Conservation (phyloP, 2,888 invertebrate genomes). For the Eulithis prunata region DNA sequence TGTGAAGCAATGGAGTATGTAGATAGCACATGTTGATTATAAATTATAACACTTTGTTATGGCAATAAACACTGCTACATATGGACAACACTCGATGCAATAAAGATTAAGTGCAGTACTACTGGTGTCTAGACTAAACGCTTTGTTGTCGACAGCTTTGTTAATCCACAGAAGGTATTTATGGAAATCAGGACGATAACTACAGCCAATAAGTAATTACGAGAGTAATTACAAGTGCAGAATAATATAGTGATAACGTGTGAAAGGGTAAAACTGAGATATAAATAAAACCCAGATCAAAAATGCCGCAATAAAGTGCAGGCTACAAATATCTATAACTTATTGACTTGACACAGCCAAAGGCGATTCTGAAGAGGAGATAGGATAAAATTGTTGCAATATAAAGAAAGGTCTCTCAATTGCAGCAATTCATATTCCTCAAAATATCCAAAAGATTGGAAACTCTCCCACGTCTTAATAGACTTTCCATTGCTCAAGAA, state of each 20-base stretch:
- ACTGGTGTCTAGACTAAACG: slow-evolving; percentile 25
- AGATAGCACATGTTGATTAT: slow-evolving; percentile 49
- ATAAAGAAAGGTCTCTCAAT: slow-evolving; percentile 20
- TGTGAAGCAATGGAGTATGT: slow-evolving; percentile 34
- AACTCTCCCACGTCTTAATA: slow-evolving; percentile 51
- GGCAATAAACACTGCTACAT: slow-evolving; percentile 43
- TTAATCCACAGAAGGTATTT: slow-evolving; percentile 1
- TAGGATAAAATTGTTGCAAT: neutral
- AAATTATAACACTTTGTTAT: slow-evolving; percentile 41
- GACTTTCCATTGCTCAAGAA: slow-evolving; percentile 60
- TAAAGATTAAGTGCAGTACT: slow-evolving; percentile 32
- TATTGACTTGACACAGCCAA: too few species aligned
- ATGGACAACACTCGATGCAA: slow-evolving; percentile 41
- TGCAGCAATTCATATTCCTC: slow-evolving; percentile 18
- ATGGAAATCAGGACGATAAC: neutral
- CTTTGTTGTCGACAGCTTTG: slow-evolving; percentile 15
- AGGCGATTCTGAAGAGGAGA: too few species aligned
- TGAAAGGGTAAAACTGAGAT: too few species aligned
- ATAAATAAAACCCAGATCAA: too few species aligned
- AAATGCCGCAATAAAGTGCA: too few species aligned
- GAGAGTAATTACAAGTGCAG: neutral
- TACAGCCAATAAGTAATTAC: neutral
- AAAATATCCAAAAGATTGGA: slow-evolving; percentile 27
- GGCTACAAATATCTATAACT: too few species aligned
- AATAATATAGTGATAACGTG: too few species aligned